Base-by-base conservation (phyloP, 1,140 invertebrate genomes). In the Neotoxoptera formosana region DNA sequence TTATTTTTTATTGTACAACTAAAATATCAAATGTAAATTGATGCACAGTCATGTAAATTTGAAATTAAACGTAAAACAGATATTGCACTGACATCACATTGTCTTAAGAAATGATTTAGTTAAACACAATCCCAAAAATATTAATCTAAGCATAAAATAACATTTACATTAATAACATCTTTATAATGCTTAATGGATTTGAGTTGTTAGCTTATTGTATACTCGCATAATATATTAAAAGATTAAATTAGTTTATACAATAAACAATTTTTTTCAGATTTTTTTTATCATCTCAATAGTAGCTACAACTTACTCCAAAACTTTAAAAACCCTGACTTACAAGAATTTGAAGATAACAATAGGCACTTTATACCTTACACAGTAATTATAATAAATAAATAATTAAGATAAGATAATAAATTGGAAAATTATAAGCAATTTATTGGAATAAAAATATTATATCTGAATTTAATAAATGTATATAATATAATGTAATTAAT, bases 261-360 rank as follows among this genome's bases (percentile, higher is more conserved):
- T 76, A 76, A n/a, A 76, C 7, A 48, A 51, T 48, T 81, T 36
- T 86, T 84, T 93, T 56, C 48, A 93, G 91, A 47, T 84, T 14
- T 53, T 93, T 84, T 86, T 93, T 56, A 86, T 93, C n/a, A 45
- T 86, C 17, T 86, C 91, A n/a, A 93, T 93, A 34, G 41, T 93
- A 20, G n/a, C 81, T 0, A 56, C 34, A 23, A 30, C 21, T 23
- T 93, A 93, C 81, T 93, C 91, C 2, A 84, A 34, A 56, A 84
- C 91, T 86, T 41, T 93, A 56, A 0, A 93, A 86, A 93, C 91
- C 81, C 56, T n/a, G 81, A 93, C 3, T 17, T 93, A 86, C 91
- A 93, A 53, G 91, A 93, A 84, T 34, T 93, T n/a, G 81, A 93
- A 86, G 91, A 93, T 25, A 93, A 93, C 7, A 81, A n/a, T n/a